Evolutionary conservation across 2,797 vertebrate species (phyloP).

Genomic region (Arctocebus calabarensis): DNA sequence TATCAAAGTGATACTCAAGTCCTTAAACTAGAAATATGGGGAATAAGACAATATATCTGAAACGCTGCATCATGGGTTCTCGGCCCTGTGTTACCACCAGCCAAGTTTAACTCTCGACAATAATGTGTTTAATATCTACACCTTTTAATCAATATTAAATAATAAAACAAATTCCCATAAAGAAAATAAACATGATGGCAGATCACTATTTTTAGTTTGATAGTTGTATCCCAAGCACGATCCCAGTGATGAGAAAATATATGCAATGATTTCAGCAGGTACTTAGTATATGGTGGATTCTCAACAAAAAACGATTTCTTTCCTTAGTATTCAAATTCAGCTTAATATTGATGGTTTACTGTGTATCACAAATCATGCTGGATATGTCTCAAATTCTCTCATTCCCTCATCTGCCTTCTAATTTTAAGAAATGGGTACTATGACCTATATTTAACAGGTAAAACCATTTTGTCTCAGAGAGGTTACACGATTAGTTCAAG

Average conservation of each 20-base stretch:
- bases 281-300: not conserved
- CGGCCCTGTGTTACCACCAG: not conserved
- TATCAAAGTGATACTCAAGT: not conserved
- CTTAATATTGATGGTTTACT: not conserved
- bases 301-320: not conserved
- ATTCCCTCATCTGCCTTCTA: not conserved
- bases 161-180: not conserved
- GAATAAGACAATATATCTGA: not conserved
- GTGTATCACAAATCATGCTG: not conserved
- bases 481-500: not conserved
- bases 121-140: not conserved
- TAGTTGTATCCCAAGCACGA: constrained; percentile 45
- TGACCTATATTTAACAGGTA: not conserved
- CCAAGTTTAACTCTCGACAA: not conserved
- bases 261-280: not conserved
- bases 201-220: not conserved
- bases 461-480: not conserved
- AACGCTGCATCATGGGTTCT: not conserved
- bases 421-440: not conserved
- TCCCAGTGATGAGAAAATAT: constrained; percentile 9
- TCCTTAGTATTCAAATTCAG: constrained; percentile 35
- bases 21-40: not conserved
- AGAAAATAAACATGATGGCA: not conserved
- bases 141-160: constrained; percentile 12
- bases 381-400: not conserved